Evolutionary conservation across 1,140 invertebrate species (phyloP).

Genomic region (Drosophila micromelanica): DNA sequence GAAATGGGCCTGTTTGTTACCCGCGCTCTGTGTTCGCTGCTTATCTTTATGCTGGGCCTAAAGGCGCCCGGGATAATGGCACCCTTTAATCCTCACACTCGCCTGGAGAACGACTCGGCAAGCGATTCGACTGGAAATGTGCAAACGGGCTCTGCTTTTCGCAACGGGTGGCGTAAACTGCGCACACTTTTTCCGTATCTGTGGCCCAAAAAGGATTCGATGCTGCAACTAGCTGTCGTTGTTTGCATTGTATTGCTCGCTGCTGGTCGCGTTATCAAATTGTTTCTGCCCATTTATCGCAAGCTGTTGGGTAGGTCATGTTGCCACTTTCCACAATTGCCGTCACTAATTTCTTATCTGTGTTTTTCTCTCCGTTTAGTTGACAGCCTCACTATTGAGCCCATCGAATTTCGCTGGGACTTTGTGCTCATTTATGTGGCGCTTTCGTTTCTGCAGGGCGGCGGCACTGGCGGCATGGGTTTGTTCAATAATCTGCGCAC

Average conservation of each 20-base stretch:
- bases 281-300: conserved; percentile 97
- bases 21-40: conserved; percentile 90
- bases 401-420: conserved; percentile 92
- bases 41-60: conserved; percentile 94
- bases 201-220: conserved; percentile 94
- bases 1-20: conserved; percentile 95
- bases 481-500: conserved; percentile 95
- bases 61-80: conserved; percentile 93
- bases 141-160: conserved; percentile 88
- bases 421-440: conserved; percentile 93
- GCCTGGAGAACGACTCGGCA: conserved; percentile 55
- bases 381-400: conserved; percentile 88
- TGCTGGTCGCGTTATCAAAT: conserved; percentile 94
- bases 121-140: conserved; percentile 21
- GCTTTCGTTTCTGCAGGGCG: conserved; percentile 97
- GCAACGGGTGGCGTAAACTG: conserved; percentile 91
- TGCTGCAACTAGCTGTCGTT: conserved; percentile 93
- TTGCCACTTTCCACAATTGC: conserved; percentile 6
- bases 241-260: conserved; percentile 92
- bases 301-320: conserved; percentile 90
- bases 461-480: conserved; percentile 95
- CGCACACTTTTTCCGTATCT: conserved; percentile 93
- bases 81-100: conserved; percentile 64
- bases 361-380: conserved; percentile 86
- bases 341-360: conserved; percentile 35